These are phyloP conservation scores for Acronicta alni DNA, from an alignment of 2,888 invertebrate genomes.

Conservation along the genomic window DNA sequence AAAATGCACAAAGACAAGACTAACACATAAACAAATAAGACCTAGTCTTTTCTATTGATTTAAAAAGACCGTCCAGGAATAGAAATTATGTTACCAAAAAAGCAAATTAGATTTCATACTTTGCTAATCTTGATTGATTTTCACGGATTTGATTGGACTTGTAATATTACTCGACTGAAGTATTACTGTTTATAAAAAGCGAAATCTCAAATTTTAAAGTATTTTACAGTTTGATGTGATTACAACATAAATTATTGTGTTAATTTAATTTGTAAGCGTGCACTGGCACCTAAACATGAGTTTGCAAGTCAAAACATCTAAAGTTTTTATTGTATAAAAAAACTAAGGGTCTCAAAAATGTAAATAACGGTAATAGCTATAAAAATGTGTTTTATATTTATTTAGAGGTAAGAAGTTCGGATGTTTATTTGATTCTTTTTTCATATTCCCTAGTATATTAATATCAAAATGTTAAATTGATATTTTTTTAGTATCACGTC, in stretches of 20 bases:
- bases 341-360: conserved; percentile 58
- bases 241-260: neutral
- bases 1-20: conserved; percentile 38
- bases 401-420: conserved; percentile 68
- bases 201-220: neutral
- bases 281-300: conserved; percentile 5
- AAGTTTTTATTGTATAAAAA: conserved; percentile 8
- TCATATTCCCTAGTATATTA: conserved; percentile 15
- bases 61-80: conserved; percentile 20
- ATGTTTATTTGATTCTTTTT: conserved; percentile 33
- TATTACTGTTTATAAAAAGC: neutral
- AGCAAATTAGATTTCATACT: neutral
- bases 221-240: conserved; percentile 4
- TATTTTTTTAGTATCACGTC: conserved; percentile 38
- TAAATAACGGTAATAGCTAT: conserved; percentile 60
- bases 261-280: neutral
- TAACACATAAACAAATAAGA: conserved; percentile 24
- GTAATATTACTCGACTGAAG: neutral
- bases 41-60: conserved; percentile 11
- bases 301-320: conserved; percentile 19
- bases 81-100: neutral
- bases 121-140: neutral
- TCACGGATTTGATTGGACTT: neutral
- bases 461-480: conserved; percentile 24
- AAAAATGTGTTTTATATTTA: conserved; percentile 65